Evolutionary conservation across 2,797 vertebrate genomes (phyloP).

Genomic region (Arvicola amphibius): DNA sequence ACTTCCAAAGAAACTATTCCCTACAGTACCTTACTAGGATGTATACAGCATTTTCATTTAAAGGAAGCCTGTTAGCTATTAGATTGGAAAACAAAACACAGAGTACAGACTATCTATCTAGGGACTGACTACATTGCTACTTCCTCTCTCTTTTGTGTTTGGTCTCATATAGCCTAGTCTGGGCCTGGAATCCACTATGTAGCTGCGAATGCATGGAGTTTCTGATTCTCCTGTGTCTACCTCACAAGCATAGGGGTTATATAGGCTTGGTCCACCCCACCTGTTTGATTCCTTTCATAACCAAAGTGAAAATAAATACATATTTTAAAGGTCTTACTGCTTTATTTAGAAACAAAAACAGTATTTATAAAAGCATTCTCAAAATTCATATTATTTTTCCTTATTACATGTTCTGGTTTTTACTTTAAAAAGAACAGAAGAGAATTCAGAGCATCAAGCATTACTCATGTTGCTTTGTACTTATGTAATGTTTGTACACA

Average conservation of each 20-base stretch:
- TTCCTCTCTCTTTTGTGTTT: neutral
- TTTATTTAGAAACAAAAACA: slow-evolving; percentile 24
- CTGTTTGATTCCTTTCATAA: neutral
- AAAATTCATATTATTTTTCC: slow-evolving; percentile 1
- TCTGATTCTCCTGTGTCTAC: neutral
- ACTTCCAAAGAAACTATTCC: neutral
- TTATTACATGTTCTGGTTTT: slow-evolving; percentile 27
- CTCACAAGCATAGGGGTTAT: neutral
- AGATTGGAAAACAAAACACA: neutral
- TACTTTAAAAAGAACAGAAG: neutral
- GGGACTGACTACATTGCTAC: neutral
- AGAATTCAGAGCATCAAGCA: slow-evolving; percentile 7
- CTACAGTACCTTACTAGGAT: neutral
- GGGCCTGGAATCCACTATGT: neutral
- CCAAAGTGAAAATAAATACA: slow-evolving; percentile 22
- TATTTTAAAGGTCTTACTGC: neutral
- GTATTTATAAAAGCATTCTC: slow-evolving; percentile 33
- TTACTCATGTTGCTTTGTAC: slow-evolving; percentile 6
- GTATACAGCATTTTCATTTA: neutral
- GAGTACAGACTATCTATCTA: neutral
- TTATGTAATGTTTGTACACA: slow-evolving; percentile 1
- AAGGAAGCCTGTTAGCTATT: neutral
- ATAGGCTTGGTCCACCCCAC: neutral
- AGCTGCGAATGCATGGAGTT: neutral
- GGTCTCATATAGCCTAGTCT: neutral